These are phyloP conservation scores for Xenus cinereus DNA, from an alignment of 2,113 vertebrate genomes.

Conservation along the genomic window DNA sequence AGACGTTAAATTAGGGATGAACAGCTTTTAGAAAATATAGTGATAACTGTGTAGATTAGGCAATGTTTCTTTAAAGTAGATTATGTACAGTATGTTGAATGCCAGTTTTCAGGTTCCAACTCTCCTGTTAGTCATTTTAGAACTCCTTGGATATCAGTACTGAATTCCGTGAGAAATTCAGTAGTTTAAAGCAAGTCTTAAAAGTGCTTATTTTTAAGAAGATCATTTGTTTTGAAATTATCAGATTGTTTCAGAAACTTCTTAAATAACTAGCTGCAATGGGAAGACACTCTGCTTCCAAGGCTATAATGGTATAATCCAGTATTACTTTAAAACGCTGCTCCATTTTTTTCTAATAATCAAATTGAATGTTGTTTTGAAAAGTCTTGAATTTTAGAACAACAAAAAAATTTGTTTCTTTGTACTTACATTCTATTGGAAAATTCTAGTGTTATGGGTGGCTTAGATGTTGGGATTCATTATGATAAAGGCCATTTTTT, in stretches of 20 bases:
- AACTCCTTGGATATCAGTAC: not conserved
- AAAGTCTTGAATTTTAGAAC: not conserved
- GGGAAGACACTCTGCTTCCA: not conserved
- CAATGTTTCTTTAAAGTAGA: not conserved
- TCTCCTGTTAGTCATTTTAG: not conserved
- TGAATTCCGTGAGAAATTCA: not conserved
- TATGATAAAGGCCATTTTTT: not conserved
- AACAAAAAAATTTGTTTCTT: not conserved
- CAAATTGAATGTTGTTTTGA: not conserved
- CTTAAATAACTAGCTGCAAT: not conserved
- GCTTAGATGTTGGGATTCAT: not conserved
- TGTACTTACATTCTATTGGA: not conserved
- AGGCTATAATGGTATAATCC: not conserved
- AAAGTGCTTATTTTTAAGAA: not conserved
- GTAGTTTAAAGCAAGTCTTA: not conserved
- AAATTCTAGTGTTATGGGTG: not conserved
- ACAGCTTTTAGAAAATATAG: not conserved
- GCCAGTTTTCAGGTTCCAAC: not conserved
- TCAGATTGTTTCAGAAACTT: not conserved
- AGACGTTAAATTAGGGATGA: not conserved
- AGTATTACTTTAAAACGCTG: not conserved
- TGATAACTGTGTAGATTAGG: not conserved
- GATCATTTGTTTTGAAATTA: not conserved
- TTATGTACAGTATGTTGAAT: not conserved
- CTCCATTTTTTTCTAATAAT: not conserved